Percentiles rank a stretch among this genome's conserved stretches.
phyloP scores from a whole-genome alignment of 2,888 invertebrate genomes.

The Pomacea canaliculata region DNA sequence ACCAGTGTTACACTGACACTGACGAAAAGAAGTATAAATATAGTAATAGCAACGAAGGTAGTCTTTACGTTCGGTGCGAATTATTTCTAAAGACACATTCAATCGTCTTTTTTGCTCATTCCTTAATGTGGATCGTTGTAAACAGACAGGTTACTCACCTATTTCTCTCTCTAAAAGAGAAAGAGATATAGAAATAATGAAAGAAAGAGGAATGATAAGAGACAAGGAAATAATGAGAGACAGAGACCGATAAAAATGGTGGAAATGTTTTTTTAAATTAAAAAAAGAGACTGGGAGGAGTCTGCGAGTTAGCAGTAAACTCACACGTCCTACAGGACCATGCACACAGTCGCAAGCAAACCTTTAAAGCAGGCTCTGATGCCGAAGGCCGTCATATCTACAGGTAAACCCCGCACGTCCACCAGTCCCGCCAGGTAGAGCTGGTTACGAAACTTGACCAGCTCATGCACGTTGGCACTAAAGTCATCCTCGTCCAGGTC shows the following conservation, averaged over 20 bases:
- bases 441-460: conserved; percentile 30
- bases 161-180: neutral
- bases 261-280: too few relatives aligned
- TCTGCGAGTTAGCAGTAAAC: too few relatives aligned
- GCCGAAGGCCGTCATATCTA: conserved; percentile 20
- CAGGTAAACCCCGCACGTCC: neutral
- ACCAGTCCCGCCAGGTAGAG: conserved; percentile 26
- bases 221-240: conserved; percentile 16
- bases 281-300: too few relatives aligned
- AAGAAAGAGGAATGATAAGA: neutral
- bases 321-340: neutral
- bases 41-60: too few relatives aligned
- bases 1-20: too few relatives aligned
- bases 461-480: conserved; percentile 29
- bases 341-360: neutral
- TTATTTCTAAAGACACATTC: too few relatives aligned
- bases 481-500: conserved; percentile 33
- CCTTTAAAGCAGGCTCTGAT: conserved; percentile 21
- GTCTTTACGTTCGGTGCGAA: too few relatives aligned
- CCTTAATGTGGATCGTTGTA: too few relatives aligned
- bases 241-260: neutral
- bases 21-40: too few relatives aligned
- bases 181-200: neutral
- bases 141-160: too few relatives aligned
- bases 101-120: too few relatives aligned